Percentiles rank a stretch among this genome's conserved stretches.
Evolutionary conservation across 2,888 invertebrate species (phyloP).

Genomic region (Cryptophagus acutangulus): DNA sequence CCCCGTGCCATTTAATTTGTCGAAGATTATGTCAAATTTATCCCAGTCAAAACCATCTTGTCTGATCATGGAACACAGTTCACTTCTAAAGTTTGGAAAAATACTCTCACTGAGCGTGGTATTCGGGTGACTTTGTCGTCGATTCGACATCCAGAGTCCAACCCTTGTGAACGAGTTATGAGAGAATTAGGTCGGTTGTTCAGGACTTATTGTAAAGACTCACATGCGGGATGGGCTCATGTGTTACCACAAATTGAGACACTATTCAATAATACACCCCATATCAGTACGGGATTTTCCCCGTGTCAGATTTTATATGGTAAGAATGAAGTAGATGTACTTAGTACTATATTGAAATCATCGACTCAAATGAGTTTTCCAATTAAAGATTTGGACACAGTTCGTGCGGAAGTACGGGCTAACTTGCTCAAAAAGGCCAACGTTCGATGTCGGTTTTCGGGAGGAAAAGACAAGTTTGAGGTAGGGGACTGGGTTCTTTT

Average conservation of each 20-base stretch:
- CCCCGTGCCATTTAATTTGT: no score
- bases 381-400: not conserved
- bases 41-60: conserved; percentile 9
- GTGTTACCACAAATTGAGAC: conserved; percentile 4
- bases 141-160: conserved; percentile 17
- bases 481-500: conserved; percentile 7
- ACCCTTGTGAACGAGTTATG: conserved; percentile 13
- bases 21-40: conserved; percentile 12
- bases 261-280: conserved; percentile 14
- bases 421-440: not conserved
- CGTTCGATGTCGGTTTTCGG: not conserved
- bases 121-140: conserved; percentile 10
- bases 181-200: conserved; percentile 13
- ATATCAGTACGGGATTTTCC: conserved; percentile 13
- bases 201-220: conserved; percentile 12
- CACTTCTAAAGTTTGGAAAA: conserved; percentile 20
- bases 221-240: conserved; percentile 12
- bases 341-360: not conserved
- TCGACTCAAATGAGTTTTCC: not conserved
- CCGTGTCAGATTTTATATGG: conserved; percentile 10
- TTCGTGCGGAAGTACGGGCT: not conserved
- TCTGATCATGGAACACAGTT: conserved; percentile 28
- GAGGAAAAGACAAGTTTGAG: not conserved
- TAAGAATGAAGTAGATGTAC: not conserved
- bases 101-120: conserved; percentile 2